Evolutionary conservation across 2,113 vertebrate genomes (phyloP), one percentile per base, ranked within the genome.

Genomic region (Ondatra zibethicus): DNA sequence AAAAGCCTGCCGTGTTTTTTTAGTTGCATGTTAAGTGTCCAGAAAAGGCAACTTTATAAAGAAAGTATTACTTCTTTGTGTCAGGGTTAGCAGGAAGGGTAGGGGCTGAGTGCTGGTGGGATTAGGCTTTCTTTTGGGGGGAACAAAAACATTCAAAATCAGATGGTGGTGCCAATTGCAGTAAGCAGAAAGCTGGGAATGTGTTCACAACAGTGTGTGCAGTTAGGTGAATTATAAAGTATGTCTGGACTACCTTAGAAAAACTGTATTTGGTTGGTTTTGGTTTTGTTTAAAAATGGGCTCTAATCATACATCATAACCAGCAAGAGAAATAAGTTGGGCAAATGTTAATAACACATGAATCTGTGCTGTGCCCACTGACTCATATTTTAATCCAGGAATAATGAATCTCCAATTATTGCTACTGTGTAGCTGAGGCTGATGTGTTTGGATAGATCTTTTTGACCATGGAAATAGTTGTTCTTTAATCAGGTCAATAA

Each of bases 401-500:
- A 96, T 82, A 94, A 95, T 76, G 76, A 88, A 93, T 95, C 70
- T 92, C 91, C 96, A 82, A 96, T 97, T 96, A 92, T 89, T 84
- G 66, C 78, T 85, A 91, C 66, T 96, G 93, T 89, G 78, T 88
- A 91, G 84, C 95, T 90, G 86, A 88, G 92, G 87, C 86, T 97
- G 90, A 88, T 94, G 68, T 52, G 65, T 97, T 94, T 93, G 89
- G 89, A 86, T 94, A 88, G 91, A 89, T 95, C 70, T 95, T 94
- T 91, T 92, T 96, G 96, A 95, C 82, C 77, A 29, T 92, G 75
- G 73, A 97, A 95, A 96, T 94, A 66, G 89, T 85, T 91, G 81
- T 94, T 96, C 94, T 95, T 89, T 96, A 96, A 97, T 97, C 87
- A 73, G 93, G 96, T 97, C 91, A 96, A 80, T 96, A 93, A 93